Evolutionary conservation across 2,888 invertebrate genomes (phyloP), one percentile per base, ranked within the genome.

Genomic region (Diarsia mendica): DNA sequence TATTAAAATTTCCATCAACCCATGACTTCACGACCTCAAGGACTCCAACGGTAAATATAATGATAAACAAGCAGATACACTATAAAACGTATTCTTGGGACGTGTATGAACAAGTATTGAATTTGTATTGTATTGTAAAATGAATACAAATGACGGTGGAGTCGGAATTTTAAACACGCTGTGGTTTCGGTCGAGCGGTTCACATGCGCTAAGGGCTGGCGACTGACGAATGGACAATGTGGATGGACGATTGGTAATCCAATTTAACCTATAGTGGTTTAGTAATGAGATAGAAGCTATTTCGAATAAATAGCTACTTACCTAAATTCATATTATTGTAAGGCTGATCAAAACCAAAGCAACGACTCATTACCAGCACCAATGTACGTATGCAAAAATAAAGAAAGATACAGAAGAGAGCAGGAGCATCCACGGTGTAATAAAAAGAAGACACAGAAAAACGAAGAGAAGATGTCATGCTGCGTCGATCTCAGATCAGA

Each of bases 111-210:
- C 83, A 83, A 77, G 82, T 83, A 85, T 88, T 83, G 88, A 87
- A 90, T 88, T 84, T 74, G 85, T 84, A 84, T 84, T 82, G 85
- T 83, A 81, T 80, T 85, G 85, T 84, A 87, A 86, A 88, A 88
- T 85, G 87, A 87, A 86, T 85, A 88, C 87, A 87, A 84, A 91
- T 88, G 85, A 85, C 85, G 84, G 88, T 88, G 66, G 61, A 75
- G 87, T 87, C 85, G 85, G 90, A 91, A 90, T 90, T 91, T 90
- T 88, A 89, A 91, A 92, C 87, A 90, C 86, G 86, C 84, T 86
- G 85, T 86, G 87, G 91, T 83, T 85, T 85, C 87, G 92, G 89
- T 89, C 89, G 88, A 90, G 91, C 80, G 84, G 75, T 86, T 89
- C 76, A 13, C 81, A 77, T 84, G 75, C 78, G 80, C 72, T 69